Evolutionary conservation across 2,888 invertebrate genomes (phyloP).

Genomic region (Tetranychus piercei): DNA sequence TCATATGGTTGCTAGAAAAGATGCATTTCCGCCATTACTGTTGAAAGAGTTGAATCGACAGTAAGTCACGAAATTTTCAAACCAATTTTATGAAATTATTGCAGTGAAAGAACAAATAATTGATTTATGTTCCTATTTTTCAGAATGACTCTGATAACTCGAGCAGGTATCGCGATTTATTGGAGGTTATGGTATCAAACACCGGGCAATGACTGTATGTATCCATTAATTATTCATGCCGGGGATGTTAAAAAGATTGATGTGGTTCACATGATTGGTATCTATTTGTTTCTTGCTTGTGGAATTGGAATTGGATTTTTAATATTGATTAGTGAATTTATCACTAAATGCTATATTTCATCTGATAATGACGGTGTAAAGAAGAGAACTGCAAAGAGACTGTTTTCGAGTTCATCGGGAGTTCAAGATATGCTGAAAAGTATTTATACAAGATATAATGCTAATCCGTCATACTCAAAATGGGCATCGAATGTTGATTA

Average conservation of each 20-base stretch:
- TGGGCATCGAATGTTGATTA: conserved; percentile 3
- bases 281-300: conserved; percentile 52
- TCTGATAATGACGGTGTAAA: not conserved
- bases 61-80: conserved; percentile 9
- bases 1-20: conserved; percentile 17
- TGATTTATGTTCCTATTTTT: not conserved
- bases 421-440: not conserved
- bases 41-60: conserved; percentile 14
- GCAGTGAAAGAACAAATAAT: not conserved
- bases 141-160: not conserved
- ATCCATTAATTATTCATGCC: conserved; percentile 30
- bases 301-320: not conserved
- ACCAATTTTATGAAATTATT: not conserved
- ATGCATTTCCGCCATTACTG: conserved; percentile 5
- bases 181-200: conserved; percentile 63
- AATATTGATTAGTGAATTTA: not conserved
- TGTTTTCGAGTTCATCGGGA: not conserved
- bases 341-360: not conserved
- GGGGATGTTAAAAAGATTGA: conserved; percentile 63
- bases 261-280: conserved; percentile 76
- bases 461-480: not conserved
- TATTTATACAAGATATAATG: not conserved
- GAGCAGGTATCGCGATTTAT: conserved; percentile 18
- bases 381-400: not conserved
- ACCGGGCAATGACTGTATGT: conserved; percentile 53